Evolutionary conservation across 2,113 vertebrate genomes (phyloP).

Genomic region (Tiliqua scincoides): DNA sequence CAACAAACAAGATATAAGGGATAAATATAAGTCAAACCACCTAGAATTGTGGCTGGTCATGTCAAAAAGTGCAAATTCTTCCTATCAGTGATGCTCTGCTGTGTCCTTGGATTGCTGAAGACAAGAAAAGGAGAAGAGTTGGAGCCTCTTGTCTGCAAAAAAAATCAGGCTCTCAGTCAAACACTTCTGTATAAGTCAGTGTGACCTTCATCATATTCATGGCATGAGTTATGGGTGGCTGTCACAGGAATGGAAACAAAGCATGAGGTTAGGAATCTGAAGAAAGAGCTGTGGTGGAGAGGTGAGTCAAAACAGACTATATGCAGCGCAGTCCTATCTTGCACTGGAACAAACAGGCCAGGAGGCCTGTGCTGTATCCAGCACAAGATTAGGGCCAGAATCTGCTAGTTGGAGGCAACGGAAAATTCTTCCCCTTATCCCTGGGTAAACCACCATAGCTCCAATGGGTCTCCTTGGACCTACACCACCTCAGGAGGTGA

Average conservation of each 20-base stretch:
- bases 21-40: not conserved
- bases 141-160: not conserved
- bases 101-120: not conserved
- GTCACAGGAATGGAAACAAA: slow-evolving; percentile 12
- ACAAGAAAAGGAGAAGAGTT: not conserved
- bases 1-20: not conserved
- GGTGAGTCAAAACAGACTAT: not conserved
- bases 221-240: not conserved
- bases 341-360: too few species aligned
- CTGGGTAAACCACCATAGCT: too few species aligned
- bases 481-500: too few species aligned
- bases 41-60: slow-evolving; percentile 5
- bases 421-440: too few species aligned
- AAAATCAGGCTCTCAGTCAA: not conserved
- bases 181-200: not conserved
- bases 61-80: not conserved
- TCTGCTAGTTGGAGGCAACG: too few species aligned
- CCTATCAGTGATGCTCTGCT: not conserved
- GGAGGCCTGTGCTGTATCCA: too few species aligned
- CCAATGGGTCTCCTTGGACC: too few species aligned
- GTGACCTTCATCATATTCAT: not conserved
- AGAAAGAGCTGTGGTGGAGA: not conserved
- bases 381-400: too few species aligned
- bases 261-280: not conserved
- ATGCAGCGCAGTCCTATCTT: too few species aligned